Conservation (phyloP, 2,888 invertebrate genomes). For the Cheilosia urbana region DNA sequence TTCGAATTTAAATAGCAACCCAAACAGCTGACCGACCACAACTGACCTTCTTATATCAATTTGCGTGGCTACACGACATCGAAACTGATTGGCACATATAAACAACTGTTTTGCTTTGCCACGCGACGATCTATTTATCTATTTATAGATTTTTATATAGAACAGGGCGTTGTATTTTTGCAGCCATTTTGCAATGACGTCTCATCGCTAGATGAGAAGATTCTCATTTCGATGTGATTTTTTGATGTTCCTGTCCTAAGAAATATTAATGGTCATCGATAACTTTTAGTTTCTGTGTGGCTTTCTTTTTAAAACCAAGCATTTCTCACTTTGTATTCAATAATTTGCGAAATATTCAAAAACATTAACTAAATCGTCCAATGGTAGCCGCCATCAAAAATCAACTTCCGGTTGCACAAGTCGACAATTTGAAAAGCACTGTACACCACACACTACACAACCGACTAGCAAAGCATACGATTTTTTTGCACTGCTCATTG, state of each 20-base stretch:
- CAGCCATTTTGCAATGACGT: conserved; percentile 10
- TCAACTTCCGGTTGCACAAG: conserved; percentile 46
- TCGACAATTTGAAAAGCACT: conserved; percentile 37
- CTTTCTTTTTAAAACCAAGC: no score
- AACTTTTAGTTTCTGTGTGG: no score
- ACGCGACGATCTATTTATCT: conserved; percentile 31
- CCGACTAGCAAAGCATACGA: conserved; percentile 33
- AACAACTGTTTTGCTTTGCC: conserved; percentile 33
- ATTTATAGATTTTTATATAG: conserved; percentile 39
- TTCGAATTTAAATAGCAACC: neutral
- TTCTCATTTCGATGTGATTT: no score
- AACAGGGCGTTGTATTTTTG: conserved; percentile 43
- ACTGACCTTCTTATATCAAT: conserved; percentile 53
- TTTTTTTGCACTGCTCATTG: conserved; percentile 51
- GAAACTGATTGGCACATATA: conserved; percentile 41
- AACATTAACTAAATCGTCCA: no score
- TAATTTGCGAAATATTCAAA: no score
- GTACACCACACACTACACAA: conserved; percentile 4
- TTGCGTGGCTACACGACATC: conserved; percentile 28
- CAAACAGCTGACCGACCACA: conserved; percentile 15
- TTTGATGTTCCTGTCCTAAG: no score
- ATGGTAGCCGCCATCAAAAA: neutral
- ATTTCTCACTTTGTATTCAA: no score
- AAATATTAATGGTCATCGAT: no score
- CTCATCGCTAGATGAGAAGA: neutral